A percentile compares a stretch with the other conserved stretches of the same genome.
phyloP scores from a whole-genome alignment of 1,140 invertebrate species.

The Eumeta japonica region DNA sequence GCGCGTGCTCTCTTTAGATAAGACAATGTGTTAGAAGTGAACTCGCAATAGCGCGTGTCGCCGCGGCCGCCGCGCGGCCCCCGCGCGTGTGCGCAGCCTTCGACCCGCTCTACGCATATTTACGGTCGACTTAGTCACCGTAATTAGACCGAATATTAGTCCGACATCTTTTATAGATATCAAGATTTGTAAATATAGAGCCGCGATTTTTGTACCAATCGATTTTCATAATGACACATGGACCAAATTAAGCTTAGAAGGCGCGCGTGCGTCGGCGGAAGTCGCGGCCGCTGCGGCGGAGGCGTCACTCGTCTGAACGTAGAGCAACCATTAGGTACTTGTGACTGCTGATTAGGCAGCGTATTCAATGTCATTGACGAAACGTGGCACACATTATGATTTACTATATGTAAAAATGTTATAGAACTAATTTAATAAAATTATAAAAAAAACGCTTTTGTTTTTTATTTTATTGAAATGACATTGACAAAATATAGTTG shows the following conservation, averaged over 20 bases:
- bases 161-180: slow-evolving; percentile 46
- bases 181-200: slow-evolving; percentile 50
- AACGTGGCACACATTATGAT: slow-evolving; percentile 48
- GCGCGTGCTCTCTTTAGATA: slow-evolving; percentile 42
- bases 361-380: slow-evolving; percentile 51
- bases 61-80: slow-evolving; percentile 12
- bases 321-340: slow-evolving; percentile 47
- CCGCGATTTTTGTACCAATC: slow-evolving; percentile 55
- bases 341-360: slow-evolving; percentile 44
- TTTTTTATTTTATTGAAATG: slow-evolving; percentile 25
- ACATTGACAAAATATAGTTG: too few species aligned
- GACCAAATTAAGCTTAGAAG: slow-evolving; percentile 30
- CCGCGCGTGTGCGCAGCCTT: slow-evolving; percentile 14
- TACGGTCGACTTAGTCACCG: slow-evolving; percentile 36
- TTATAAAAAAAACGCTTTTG: slow-evolving; percentile 39
- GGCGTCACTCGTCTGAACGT: slow-evolving; percentile 37
- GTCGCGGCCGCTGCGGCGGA: too few species aligned
- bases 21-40: slow-evolving; percentile 50
- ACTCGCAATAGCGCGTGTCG: slow-evolving; percentile 37
- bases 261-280: slow-evolving; percentile 11
- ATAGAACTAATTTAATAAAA: slow-evolving; percentile 59
- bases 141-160: slow-evolving; percentile 46
- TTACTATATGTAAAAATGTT: slow-evolving; percentile 55
- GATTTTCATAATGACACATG: slow-evolving; percentile 44
- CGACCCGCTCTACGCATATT: too few species aligned